Evolutionary conservation across 2,113 vertebrate species (phyloP).

Genomic region (Nannospalax galili): DNA sequence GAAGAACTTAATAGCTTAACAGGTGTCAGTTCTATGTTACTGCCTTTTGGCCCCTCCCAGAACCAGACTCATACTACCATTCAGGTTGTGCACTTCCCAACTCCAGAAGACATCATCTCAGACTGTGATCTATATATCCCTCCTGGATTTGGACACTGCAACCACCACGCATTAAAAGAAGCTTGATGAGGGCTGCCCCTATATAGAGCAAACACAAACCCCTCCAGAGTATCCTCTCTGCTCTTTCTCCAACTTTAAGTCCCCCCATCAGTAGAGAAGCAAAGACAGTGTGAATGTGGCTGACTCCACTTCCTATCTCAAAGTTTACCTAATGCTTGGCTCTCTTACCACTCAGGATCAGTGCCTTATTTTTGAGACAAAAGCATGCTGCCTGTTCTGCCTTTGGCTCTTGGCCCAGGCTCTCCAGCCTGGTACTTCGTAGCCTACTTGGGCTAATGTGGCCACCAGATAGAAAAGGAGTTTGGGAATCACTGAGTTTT

Average conservation of each 20-base stretch:
- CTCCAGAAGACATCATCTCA: fast-evolving
- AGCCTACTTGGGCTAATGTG: not conserved
- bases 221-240: not conserved
- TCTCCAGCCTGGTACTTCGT: not conserved
- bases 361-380: not conserved
- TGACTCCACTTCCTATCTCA: not conserved
- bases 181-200: not conserved
- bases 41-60: not conserved
- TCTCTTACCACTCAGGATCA: not conserved
- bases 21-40: not conserved
- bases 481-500: not conserved
- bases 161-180: not conserved
- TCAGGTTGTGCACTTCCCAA: not conserved
- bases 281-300: not conserved
- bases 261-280: not conserved
- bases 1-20: not conserved
- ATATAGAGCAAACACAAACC: not conserved
- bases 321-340: not conserved
- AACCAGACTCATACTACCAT: not conserved
- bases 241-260: not conserved
- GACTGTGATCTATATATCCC: too few relatives aligned
- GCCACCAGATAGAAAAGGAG: not conserved
- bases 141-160: not conserved
- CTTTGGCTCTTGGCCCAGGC: not conserved
- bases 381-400: not conserved